Conservation (phyloP, 23 tunicate genomes). For the Trididemnum nubilum region DNA sequence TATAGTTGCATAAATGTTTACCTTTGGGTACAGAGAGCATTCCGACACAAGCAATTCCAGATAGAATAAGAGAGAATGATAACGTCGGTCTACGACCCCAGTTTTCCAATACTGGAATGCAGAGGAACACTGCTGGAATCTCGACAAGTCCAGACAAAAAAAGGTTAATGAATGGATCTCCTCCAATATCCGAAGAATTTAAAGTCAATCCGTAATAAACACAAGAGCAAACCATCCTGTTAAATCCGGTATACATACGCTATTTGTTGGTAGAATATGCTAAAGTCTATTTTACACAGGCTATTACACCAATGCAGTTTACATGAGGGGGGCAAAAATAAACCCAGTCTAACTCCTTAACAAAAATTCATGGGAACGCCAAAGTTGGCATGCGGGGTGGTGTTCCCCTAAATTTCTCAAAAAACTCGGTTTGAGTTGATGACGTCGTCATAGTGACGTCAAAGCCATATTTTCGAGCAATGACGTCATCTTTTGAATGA, state of each 20-base stretch:
- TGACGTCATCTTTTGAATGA: too few species aligned
- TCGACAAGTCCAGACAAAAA: constrained; percentile 78
- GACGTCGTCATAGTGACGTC: too few species aligned
- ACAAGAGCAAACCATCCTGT: constrained; percentile 79
- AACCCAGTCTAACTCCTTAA: too few species aligned
- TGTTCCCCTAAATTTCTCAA: too few species aligned
- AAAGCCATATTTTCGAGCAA: too few species aligned
- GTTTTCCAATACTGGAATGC: constrained; percentile 51
- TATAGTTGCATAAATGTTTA: too few species aligned
- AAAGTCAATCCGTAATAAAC: constrained; percentile 94
- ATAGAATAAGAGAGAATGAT: constrained; percentile 21
- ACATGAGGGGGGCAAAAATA: neutral
- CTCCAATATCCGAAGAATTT: constrained; percentile 88
- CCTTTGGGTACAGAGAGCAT: constrained; percentile 69
- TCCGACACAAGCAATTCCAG: constrained; percentile 68
- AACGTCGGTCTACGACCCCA: constrained; percentile 76
- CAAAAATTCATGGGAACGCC: neutral
- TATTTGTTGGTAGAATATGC: too few species aligned
- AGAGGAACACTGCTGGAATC: constrained; percentile 58
- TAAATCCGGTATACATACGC: neutral
- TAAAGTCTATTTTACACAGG: neutral
- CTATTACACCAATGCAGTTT: neutral
- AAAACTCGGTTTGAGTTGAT: too few species aligned
- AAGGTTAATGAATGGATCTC: constrained; percentile 82
- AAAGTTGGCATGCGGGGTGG: too few species aligned